phyloP scores from a whole-genome alignment of 2,113 vertebrate genomes.

The Butorides virescens region DNA sequence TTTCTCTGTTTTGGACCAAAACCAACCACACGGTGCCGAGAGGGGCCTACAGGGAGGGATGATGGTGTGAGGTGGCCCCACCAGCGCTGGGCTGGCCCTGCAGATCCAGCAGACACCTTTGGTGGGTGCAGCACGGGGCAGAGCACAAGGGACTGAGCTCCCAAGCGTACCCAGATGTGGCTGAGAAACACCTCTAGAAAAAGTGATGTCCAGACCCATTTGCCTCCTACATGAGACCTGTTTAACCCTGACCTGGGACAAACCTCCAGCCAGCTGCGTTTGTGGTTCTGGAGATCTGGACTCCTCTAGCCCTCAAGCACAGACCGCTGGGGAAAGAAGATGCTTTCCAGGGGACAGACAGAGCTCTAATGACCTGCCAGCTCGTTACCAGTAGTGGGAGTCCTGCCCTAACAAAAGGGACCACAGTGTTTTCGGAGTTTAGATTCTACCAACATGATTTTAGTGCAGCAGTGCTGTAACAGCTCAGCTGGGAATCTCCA shows the following conservation, averaged over 20 bases:
- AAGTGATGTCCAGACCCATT: neutral
- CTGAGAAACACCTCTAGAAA: neutral
- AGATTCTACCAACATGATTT: neutral
- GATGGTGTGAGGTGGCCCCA: neutral
- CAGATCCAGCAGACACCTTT: neutral
- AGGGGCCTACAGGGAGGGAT: neutral
- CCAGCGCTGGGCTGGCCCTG: neutral
- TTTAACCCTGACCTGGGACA: neutral
- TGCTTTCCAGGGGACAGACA: neutral
- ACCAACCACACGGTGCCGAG: neutral
- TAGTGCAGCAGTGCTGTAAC: neutral
- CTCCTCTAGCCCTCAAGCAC: rapidly evolving
- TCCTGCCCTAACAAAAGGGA: slow-evolving; percentile 39
- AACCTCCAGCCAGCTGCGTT: neutral
- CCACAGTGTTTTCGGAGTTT: neutral
- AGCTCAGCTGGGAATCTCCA: neutral
- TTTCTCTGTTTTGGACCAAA: neutral
- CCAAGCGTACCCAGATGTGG: neutral
- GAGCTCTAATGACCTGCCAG: slow-evolving; percentile 11
- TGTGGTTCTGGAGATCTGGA: neutral
- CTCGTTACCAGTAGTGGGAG: slow-evolving; percentile 60
- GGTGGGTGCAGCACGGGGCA: neutral
- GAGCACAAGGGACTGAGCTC: neutral
- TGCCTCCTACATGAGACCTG: neutral
- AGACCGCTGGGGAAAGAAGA: neutral